Evolutionary conservation across 2,888 invertebrate genomes (phyloP), one percentile per base, ranked within the genome.

Genomic region (Bembecia ichneumoniformis): DNA sequence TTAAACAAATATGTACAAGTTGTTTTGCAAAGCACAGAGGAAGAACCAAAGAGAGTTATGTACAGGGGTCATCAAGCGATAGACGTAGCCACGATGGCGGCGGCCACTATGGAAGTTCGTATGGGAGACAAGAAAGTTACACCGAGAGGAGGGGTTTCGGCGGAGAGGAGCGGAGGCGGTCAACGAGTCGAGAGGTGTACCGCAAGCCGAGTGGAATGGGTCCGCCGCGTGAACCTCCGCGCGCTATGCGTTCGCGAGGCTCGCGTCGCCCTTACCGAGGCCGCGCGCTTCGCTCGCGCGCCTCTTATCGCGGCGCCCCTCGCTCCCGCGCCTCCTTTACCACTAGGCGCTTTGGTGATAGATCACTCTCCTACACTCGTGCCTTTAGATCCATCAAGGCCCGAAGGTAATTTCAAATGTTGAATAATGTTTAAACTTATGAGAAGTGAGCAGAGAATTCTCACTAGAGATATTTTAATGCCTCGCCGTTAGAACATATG

Each of bases 41-140:
- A 69, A 72, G 74, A 79, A 74, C 69, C 68, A 74, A 74, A 79
- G 65, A 77, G 82, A 82, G 69, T 84, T 86, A 67, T 87, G 82
- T 87, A 81, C 87, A 88, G 87, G 87, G 87, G 62, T 82, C 84
- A 48, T 80, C 86, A 74, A 82, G 83, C 67, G 87, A 84, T 77
- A 87, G 88, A 86, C 83, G 87, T 77, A 87, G 87, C 77, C 86
- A 88, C 82, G 89, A 88, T 64, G 87, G 84, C 69, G 84, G 87
- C 69, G 82, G 87, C 59, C 88, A 88, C 75, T 88, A 88, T 74
- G 87, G 88, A 69, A 83, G 84, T 64, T 87, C 86, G 58, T 84
- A 87, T 71, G 72, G 88, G 70, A 88, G 90, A 64, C 90, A 89
- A 80, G 90, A 90, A 54, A 80, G 81, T 74, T 87, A 88, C 71